These are phyloP conservation scores for Pterobdella sp. DNA, from an alignment of 2,888 invertebrate genomes.

Conservation along the genomic window DNA sequence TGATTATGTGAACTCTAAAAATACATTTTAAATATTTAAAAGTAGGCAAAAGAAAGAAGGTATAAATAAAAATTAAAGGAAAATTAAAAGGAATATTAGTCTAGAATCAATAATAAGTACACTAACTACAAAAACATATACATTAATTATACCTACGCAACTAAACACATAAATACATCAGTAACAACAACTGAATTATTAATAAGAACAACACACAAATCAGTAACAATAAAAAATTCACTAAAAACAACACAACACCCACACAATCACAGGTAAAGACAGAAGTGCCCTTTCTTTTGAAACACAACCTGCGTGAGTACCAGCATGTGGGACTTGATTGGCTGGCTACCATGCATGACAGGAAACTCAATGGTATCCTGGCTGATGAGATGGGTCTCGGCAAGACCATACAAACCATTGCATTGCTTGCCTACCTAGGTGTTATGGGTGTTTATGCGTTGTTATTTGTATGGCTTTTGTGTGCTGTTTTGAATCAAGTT, in stretches of 20 bases:
- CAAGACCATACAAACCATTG: slow-evolving; percentile 91
- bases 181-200: background rate
- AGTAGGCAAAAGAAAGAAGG: no score
- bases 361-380: slow-evolving; percentile 86
- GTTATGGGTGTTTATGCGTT: background rate
- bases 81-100: no score
- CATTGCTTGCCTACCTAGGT: slow-evolving; percentile 57
- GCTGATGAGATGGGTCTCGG: slow-evolving; percentile 99
- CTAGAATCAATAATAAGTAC: no score
- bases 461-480: background rate
- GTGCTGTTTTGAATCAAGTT: background rate
- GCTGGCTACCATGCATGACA: slow-evolving; percentile 71
- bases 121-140: no score
- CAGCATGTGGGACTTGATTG: slow-evolving; percentile 98
- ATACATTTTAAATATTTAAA: no score
- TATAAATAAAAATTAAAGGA: no score
- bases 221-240: no score
- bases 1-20: no score
- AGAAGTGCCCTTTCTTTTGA: slow-evolving; percentile 81
- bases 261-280: slow-evolving; percentile 53
- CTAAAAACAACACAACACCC: no score
- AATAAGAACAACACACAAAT: no score
- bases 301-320: slow-evolving; percentile 83
- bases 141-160: background rate
- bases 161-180: background rate